Conservation (phyloP, 2,797 vertebrate species). For the Cyclopterus lumpus region DNA sequence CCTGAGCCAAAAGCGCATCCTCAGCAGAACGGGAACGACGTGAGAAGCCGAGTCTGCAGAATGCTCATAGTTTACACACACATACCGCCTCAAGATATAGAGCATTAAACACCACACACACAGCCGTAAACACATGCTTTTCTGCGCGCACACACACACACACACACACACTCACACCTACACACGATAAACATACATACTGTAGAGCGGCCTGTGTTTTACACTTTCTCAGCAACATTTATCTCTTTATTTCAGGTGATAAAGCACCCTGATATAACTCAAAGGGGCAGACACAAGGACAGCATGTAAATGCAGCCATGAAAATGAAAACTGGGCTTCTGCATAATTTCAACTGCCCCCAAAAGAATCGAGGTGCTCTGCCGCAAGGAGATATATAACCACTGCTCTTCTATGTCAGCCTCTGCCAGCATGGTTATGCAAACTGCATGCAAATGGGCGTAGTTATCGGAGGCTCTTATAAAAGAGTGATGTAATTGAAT, state of each 20-base stretch:
- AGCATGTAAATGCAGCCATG: conserved; percentile 78
- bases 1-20: conserved; percentile 69
- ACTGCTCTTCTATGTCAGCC: conserved; percentile 42
- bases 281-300: conserved; percentile 66
- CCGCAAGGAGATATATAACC: conserved; percentile 66
- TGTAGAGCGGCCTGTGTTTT: conserved; percentile 49
- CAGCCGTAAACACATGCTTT: neutral
- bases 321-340: conserved; percentile 75
- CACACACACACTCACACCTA: conserved; percentile 12
- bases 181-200: conserved; percentile 28
- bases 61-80: conserved; percentile 71
- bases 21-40: conserved; percentile 73
- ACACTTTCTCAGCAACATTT: conserved; percentile 78
- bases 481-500: conserved; percentile 60
- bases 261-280: conserved; percentile 74
- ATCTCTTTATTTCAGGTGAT: conserved; percentile 78
- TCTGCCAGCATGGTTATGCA: conserved; percentile 65
- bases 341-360: conserved; percentile 76
- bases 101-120: conserved; percentile 65
- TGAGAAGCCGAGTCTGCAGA: conserved; percentile 75
- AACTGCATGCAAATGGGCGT: conserved; percentile 74
- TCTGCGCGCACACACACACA: neutral
- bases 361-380: conserved; percentile 69
- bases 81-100: conserved; percentile 54
- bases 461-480: conserved; percentile 63